Percentiles rank a stretch among this genome's conserved stretches.
phyloP scores from a whole-genome alignment of 2,888 invertebrate genomes.

The Habrosyne pyritoides region DNA sequence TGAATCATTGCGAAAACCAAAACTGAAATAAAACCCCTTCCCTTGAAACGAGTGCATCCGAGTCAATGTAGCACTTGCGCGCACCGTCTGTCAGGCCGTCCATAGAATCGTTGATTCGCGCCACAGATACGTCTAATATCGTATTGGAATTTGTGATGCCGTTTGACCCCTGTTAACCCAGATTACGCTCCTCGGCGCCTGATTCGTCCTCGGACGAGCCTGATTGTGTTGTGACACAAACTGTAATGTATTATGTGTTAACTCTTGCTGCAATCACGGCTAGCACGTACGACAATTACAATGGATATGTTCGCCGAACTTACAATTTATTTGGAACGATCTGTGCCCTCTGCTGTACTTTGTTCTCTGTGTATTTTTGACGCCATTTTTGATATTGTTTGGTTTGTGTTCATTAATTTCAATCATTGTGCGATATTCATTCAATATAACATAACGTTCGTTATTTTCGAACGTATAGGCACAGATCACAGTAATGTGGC shows the following conservation, averaged over 20 bases:
- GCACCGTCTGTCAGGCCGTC: conserved; percentile 51
- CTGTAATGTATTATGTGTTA: conserved; percentile 84
- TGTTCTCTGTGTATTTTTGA: not conserved
- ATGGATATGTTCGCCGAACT: conserved; percentile 76
- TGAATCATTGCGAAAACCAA: not conserved
- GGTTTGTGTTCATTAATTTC: not conserved
- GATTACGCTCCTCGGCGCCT: conserved; percentile 86
- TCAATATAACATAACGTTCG: not conserved
- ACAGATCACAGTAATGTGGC: too few relatives aligned
- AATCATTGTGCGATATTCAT: too few relatives aligned
- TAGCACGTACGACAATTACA: conserved; percentile 72
- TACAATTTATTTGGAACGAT: conserved; percentile 64
- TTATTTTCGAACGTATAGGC: too few relatives aligned
- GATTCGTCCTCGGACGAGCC: conserved; percentile 80
- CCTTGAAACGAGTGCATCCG: conserved; percentile 17
- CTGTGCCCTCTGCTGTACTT: conserved; percentile 21
- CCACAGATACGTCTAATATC: conserved; percentile 84
- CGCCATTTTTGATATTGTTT: not conserved
- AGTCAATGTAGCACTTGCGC: conserved; percentile 26
- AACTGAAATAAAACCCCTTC: not conserved
- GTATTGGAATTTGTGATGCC: conserved; percentile 88
- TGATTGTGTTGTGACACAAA: conserved; percentile 84
- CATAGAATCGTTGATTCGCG: conserved; percentile 78
- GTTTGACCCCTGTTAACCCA: conserved; percentile 90
- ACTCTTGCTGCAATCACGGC: conserved; percentile 83